Evolutionary conservation across 2,797 vertebrate genomes (phyloP).

Genomic region (Tangara arthus): DNA sequence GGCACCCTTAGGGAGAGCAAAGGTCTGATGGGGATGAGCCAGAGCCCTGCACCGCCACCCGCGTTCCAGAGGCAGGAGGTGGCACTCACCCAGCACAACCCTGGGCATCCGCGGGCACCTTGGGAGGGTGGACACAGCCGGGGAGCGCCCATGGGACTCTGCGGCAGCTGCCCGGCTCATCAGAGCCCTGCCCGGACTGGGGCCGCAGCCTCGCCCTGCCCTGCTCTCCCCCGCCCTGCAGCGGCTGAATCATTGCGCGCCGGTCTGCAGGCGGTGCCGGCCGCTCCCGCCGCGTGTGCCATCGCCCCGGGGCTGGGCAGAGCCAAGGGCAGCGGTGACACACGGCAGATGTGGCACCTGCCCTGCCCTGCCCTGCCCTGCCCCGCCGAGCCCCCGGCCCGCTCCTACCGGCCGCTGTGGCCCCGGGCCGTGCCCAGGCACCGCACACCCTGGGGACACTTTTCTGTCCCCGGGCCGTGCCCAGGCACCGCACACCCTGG

Average conservation of each 20-base stretch:
- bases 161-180: neutral
- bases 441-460: too few species aligned
- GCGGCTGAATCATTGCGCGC: conserved; percentile 6
- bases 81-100: neutral
- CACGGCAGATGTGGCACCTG: neutral
- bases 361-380: neutral
- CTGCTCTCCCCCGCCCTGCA: neutral
- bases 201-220: neutral
- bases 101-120: neutral
- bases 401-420: neutral
- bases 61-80: neutral
- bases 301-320: neutral
- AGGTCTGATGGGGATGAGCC: neutral
- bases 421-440: neutral
- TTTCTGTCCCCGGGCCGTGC: too few species aligned
- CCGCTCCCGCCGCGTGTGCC: neutral
- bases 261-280: neutral
- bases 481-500: too few species aligned
- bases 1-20: neutral
- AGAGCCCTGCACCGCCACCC: neutral
- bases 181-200: neutral
- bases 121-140: rapidly evolving
- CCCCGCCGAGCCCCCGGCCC: too few species aligned
- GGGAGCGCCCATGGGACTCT: neutral
- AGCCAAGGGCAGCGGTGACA: neutral